Percentiles rank a stretch among this genome's conserved stretches.
Conservation (phyloP, 2,888 invertebrate genomes). For the Eulithis testata region DNA sequence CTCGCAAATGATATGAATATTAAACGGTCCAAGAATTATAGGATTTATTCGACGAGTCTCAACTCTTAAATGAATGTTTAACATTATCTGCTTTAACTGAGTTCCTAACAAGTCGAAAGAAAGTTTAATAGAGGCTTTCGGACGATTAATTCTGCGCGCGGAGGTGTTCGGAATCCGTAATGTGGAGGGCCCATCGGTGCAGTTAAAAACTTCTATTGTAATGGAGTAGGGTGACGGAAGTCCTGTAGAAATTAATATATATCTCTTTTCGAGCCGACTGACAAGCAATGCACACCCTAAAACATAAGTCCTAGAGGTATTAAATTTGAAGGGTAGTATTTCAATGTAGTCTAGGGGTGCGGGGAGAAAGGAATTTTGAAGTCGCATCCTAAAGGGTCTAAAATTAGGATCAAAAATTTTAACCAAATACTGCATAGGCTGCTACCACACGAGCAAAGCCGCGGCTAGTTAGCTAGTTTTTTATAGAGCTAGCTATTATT, state of each 20-base stretch:
- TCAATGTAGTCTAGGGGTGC: no score
- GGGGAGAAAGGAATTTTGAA: no score
- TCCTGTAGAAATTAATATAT: not conserved
- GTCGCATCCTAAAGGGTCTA: no score
- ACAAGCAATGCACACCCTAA: no score
- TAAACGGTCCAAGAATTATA: conserved; percentile 81
- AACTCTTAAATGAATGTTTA: conserved; percentile 84
- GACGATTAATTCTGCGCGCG: conserved; percentile 80
- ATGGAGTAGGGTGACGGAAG: conserved; percentile 19
- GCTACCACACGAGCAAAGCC: no score
- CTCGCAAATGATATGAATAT: conserved; percentile 77
- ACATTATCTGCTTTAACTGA: conserved; percentile 83
- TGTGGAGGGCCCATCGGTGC: conserved; percentile 56
- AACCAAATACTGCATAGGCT: not conserved
- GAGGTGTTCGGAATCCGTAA: conserved; percentile 80
- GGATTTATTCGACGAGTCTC: conserved; percentile 80
- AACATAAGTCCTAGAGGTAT: no score
- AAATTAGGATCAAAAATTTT: not conserved
- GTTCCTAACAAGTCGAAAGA: conserved; percentile 80
- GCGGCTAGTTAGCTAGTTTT: no score
- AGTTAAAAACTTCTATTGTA: conserved; percentile 30
- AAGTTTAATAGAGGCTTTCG: conserved; percentile 82
- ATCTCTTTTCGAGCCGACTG: no score
- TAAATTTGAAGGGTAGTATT: no score
- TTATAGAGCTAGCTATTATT: no score